A percentile compares a stretch with the other conserved stretches of the same genome.
phyloP scores from a whole-genome alignment of 1,140 invertebrate species.

The Scylla paramamosain region DNA sequence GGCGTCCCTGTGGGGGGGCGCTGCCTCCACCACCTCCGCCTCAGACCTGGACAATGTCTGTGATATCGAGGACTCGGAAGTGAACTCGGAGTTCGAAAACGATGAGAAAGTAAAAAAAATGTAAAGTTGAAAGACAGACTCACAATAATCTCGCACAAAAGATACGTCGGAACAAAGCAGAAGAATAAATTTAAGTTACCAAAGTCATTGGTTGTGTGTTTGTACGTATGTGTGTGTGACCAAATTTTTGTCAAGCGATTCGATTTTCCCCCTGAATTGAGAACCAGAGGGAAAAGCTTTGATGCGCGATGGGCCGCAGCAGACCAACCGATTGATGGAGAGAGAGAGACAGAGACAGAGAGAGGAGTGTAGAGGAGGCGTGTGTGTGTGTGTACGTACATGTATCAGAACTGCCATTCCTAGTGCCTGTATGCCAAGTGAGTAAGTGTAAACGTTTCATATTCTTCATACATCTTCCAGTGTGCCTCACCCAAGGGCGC shows the following conservation, averaged over 20 bases:
- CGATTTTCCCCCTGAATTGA: background rate
- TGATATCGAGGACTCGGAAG: slow-evolving; percentile 95
- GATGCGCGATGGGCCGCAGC: too few relatives aligned
- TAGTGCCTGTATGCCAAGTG: slow-evolving; percentile 69
- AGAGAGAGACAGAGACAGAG: background rate
- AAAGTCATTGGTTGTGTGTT: background rate
- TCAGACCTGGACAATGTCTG: slow-evolving; percentile 89
- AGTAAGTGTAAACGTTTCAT: slow-evolving; percentile 37
- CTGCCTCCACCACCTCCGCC: slow-evolving; percentile 89
- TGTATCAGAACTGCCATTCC: slow-evolving; percentile 70
- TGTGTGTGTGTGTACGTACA: background rate
- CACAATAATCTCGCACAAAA: background rate
- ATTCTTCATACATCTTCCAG: slow-evolving; percentile 68
- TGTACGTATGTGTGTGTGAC: background rate
- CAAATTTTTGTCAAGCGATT: background rate
- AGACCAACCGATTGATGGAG: too few relatives aligned
- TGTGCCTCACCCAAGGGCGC: slow-evolving; percentile 71
- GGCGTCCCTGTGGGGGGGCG: slow-evolving; percentile 86
- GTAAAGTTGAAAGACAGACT: background rate
- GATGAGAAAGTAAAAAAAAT: slow-evolving; percentile 64
- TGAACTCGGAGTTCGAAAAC: slow-evolving; percentile 77
- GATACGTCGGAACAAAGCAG: background rate
- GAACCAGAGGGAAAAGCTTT: too few relatives aligned
- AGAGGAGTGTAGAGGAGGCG: background rate
- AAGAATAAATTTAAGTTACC: background rate